Base-by-base conservation (phyloP, 2,113 vertebrate genomes). In the Neopipo cinnamomea region DNA sequence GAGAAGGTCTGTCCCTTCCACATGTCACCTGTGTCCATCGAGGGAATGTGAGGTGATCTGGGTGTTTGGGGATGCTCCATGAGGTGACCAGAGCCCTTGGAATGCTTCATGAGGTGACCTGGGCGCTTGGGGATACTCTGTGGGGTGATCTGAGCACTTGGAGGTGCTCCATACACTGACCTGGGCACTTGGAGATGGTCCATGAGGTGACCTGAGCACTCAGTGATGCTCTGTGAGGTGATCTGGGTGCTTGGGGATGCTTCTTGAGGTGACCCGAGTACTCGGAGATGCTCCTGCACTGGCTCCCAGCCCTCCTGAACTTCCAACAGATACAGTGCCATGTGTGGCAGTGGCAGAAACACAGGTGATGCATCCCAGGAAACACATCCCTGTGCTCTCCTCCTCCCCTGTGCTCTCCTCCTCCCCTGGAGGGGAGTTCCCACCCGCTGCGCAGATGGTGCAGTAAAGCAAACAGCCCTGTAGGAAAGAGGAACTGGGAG, bases 391-490 rank as follows among this genome's bases (percentile, higher is more conserved):
- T 2, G n/a, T 0, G 56, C 47, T 33, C 44, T 46, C 19, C 44
- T 46, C 44, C 44, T 9, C 44, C 44, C 16, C 42, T 2, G n/a
- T 0, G 56, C 47, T 35, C 7, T 6, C 42, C 7, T 6, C 42
- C 66, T 14, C 28, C 10, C 9, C 0, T 0, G 2, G 37, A 11
- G 67, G 53, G 89, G n/a, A 1, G 56, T 59, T 31, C 66, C 78
- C 70, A 1, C 5, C 24, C 1, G 6, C 11, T 1, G 27, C 2
- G 7, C 58, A 6, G 13, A 5, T 14, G 41, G n/a, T 2, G 18
- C 0, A 4, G 6, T 5, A 4, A 12, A 21, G 44, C 1, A 3
- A 33, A 25, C 0, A 5, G 23, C 8, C 2, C 9, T 1, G 33
- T 1, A 9, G 62, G 52, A 7, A 71, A 27, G 27, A 49, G 76